Percentiles rank a stretch among this genome's conserved stretches.
phyloP scores from a whole-genome alignment of 2,797 vertebrate genomes.

The Simalia tracyae region DNA sequence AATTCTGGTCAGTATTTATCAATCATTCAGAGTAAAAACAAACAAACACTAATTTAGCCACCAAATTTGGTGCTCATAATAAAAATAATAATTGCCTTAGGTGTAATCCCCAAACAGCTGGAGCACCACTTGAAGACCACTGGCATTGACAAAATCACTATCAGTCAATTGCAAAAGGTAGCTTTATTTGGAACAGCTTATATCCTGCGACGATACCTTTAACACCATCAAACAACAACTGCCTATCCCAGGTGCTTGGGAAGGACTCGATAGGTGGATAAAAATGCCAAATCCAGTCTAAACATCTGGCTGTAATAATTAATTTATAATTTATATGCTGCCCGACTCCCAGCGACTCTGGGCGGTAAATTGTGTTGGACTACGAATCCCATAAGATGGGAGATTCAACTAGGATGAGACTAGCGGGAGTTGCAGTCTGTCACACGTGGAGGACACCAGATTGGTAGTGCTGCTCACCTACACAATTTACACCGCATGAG shows the following conservation, averaged over 20 bases:
- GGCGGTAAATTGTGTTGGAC: not conserved
- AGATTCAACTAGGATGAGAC: not conserved
- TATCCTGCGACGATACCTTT: too few relatives aligned
- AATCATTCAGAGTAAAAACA: not conserved
- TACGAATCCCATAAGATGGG: not conserved
- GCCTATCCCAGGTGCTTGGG: too few relatives aligned
- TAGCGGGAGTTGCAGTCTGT: not conserved
- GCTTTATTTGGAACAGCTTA: too few relatives aligned
- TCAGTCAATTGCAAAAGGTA: too few relatives aligned
- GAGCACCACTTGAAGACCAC: too few relatives aligned
- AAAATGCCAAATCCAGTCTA: too few relatives aligned
- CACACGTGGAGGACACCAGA: not conserved
- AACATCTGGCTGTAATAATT: too few relatives aligned
- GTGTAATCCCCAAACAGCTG: too few relatives aligned
- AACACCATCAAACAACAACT: too few relatives aligned
- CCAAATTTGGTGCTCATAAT: not conserved
- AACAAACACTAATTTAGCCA: not conserved
- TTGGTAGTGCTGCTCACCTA: not conserved
- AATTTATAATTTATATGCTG: not conserved
- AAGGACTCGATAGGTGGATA: too few relatives aligned
- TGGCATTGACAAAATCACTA: too few relatives aligned
- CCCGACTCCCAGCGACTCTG: not conserved
- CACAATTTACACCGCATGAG: not conserved
- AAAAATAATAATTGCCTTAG: not conserved
- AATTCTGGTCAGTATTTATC: not conserved